Evolutionary conservation across 2,888 invertebrate species (phyloP), one percentile per base, ranked within the genome.

Genomic region (Alloscopus bannaensis): DNA sequence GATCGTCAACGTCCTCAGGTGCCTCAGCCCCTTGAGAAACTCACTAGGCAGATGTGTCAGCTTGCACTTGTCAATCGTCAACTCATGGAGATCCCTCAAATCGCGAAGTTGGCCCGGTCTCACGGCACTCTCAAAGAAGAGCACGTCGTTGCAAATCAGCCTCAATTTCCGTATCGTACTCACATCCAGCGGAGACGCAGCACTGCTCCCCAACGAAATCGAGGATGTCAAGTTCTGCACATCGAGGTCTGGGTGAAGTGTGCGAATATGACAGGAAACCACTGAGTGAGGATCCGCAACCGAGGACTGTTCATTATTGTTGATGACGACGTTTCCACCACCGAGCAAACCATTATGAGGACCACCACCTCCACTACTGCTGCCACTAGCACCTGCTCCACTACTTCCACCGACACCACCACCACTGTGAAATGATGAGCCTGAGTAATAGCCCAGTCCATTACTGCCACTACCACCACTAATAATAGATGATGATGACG

Each of bases 41-140:
- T 92, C 92, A 31, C 92, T 91, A 3, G 94, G 93, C 76, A 95
- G 90, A 87, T 92, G 92, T 84, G 93, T 91, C 84, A 94, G 92
- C 89, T 94, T 94, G 88, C 95, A 95, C 83, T 92, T 92, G 86
- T 94, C 94, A 87, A 95, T 91, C 83, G 91, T 90, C 71, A 94
- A 89, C 86, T 93, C 92, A 86, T 91, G 91, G 47, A 94, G 81
- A 42, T 80, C 77, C 29, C 62, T 69, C 26, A 85, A 70, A n/a
- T 60, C 60, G 6, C 70, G 73, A 18, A 86, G 64, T 76, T 85
- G 84, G 36, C 80, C 83, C 0, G 82, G 70, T n/a, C 77, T 78
- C 28, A 87, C 73, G 29, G 81, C 68, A 77, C 86, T 86, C 76
- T 87, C 86, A 50, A 86, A 86, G 79, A 87, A 87, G 64, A 87